A percentile compares a stretch with the other conserved stretches of the same genome.
These are phyloP conservation scores for Himalopsyche kuldschensis DNA, from an alignment of 2,888 invertebrate genomes.

Conservation along the genomic window DNA sequence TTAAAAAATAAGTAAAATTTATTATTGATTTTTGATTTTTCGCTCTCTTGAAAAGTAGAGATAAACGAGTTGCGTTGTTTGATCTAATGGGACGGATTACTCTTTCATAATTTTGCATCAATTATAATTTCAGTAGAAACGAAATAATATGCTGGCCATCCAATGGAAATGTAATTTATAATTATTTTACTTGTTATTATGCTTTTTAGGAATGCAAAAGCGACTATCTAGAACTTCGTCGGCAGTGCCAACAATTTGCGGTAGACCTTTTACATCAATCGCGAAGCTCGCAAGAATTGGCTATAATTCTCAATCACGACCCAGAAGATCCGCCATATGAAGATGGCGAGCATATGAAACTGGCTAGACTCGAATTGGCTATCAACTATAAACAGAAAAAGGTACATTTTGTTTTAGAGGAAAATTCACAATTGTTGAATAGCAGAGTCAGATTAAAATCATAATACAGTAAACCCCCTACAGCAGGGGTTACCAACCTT, in stretches of 20 bases:
- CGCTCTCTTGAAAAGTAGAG: too few species aligned
- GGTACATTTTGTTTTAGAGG: constrained; percentile 53
- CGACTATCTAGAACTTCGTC: constrained; percentile 85
- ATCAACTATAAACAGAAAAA: constrained; percentile 94
- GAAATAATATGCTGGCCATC: too few species aligned
- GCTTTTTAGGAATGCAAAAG: constrained; percentile 75
- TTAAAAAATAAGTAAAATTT: too few species aligned
- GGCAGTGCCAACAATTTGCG: constrained; percentile 87
- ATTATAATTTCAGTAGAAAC: too few species aligned
- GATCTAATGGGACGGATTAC: too few species aligned
- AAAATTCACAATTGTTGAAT: background rate
- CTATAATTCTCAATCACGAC: constrained; percentile 91
- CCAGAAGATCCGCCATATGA: constrained; percentile 72
- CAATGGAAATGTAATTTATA: background rate
- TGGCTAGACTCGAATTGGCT: constrained; percentile 85
- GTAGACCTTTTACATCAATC: constrained; percentile 90
- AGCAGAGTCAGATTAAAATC: background rate
- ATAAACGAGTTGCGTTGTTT: too few species aligned
- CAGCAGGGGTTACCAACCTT: too few species aligned
- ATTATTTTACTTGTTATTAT: background rate
- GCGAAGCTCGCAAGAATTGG: constrained; percentile 88
- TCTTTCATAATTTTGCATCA: too few species aligned
- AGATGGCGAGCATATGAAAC: constrained; percentile 79
- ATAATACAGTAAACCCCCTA: too few species aligned
- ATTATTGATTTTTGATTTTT: too few species aligned